A percentile compares a stretch with the other conserved stretches of the same genome.
These are phyloP conservation scores for Xylota sylvarum DNA, from an alignment of 2,888 invertebrate species.

Conservation along the genomic window DNA sequence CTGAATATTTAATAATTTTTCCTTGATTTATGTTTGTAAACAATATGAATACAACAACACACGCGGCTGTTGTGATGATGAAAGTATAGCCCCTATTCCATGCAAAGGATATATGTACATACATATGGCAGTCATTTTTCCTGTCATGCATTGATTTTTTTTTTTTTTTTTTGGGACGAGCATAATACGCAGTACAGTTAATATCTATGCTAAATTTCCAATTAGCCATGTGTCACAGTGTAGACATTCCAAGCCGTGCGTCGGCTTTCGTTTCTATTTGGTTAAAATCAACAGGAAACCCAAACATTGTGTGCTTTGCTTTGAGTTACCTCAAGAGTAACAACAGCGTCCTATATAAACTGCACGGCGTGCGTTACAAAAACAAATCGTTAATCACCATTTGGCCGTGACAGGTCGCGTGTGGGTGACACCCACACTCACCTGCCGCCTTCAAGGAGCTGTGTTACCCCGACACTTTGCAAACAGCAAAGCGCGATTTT, in stretches of 20 bases:
- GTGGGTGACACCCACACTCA: slow-evolving; percentile 65
- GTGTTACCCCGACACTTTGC: slow-evolving; percentile 18
- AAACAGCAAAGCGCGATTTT: slow-evolving; percentile 42
- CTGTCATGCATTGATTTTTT: neutral
- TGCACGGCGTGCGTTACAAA: slow-evolving; percentile 36
- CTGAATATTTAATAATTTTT: slow-evolving; percentile 7
- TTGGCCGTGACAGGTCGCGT: slow-evolving; percentile 62
- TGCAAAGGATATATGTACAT: neutral
- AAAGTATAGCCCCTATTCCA: neutral
- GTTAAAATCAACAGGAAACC: slow-evolving; percentile 27
- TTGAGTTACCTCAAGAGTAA: neutral
- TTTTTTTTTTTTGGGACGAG: neutral
- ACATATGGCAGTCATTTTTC: neutral
- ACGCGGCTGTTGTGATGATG: neutral
- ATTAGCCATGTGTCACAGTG: slow-evolving; percentile 20
- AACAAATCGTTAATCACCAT: slow-evolving; percentile 62
- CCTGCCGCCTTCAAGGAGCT: slow-evolving; percentile 45
- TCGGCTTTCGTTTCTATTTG: neutral
- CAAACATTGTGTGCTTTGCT: neutral
- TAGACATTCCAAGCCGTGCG: slow-evolving; percentile 10
- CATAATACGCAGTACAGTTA: neutral
- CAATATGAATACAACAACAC: neutral
- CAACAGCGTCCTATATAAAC: slow-evolving; percentile 16
- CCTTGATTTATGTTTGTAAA: neutral
- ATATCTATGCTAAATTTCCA: slow-evolving; percentile 31